Base-by-base conservation (phyloP, 1,140 invertebrate genomes). In the Drosophila kurseongensis region DNA sequence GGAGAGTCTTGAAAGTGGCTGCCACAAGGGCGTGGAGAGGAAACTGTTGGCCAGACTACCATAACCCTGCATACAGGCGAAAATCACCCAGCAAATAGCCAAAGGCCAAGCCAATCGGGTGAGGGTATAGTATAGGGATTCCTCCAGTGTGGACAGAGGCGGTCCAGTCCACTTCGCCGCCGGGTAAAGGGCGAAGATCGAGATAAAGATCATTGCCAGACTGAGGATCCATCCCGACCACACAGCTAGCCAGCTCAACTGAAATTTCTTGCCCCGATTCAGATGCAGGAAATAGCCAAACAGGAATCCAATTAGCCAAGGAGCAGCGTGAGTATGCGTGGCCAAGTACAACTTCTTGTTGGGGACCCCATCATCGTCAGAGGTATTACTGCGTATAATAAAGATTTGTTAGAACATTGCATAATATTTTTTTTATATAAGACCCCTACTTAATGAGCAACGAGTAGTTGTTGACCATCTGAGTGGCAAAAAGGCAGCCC, bases 11-110 rank as follows among this genome's bases (percentile, higher is more conserved):
- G 92, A 90, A 0, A 93, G 75, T 0, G 94, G 68, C 72, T 94
- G 93, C 93, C 93, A 94, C 35, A 93, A 48, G 7, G 78, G 61
- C 8, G 92, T 71, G 2, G 92, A 92, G 4, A 94, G 48, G 6
- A 94, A 91, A 86, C 90, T 92, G 61, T 94, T 93, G 23, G 93
- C 91, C 27, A 92, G 89, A 68, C 93, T 95, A 77, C 94, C 95
- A 83, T 95, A 94, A 36, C 95, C 95, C 54, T 94, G 93, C 10
- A 93, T 91, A 75, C 96, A 96, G 2, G 95, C 94, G 54, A 95
- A 94, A 9, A 96, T 93, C 3, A 97, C 92, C 95, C 95, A 96
- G 1, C 93, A 93, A 4, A 97, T 44, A 0, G 92, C 93, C 0
- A 95, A 4, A 0, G 93, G 93, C 94, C 96, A 96, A 0, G 92